A percentile compares a stretch with the other conserved stretches of the same genome.
These are phyloP conservation scores for Dallia pectoralis DNA, from an alignment of 2,797 vertebrate genomes.

Conservation along the genomic window DNA sequence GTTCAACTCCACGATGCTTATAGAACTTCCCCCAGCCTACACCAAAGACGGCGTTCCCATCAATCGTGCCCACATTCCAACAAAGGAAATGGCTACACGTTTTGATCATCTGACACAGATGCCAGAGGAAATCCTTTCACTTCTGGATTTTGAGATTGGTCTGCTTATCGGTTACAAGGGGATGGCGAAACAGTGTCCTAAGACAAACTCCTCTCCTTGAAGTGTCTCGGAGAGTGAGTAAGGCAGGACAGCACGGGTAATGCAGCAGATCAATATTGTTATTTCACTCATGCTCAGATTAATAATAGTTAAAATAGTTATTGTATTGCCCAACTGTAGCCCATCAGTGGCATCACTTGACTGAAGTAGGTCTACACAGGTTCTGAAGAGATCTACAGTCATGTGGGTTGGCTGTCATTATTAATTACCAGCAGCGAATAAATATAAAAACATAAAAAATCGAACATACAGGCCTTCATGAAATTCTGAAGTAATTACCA, in stretches of 20 bases:
- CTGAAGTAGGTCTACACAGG: too few species aligned
- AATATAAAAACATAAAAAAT: too few species aligned
- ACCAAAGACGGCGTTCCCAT: constrained; percentile 21
- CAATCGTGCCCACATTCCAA: constrained; percentile 25
- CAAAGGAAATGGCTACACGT: not conserved
- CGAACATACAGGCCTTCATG: too few species aligned
- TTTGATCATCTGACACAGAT: constrained; percentile 12
- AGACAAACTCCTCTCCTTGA: constrained; percentile 21
- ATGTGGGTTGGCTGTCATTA: too few species aligned
- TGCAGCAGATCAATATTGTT: too few species aligned
- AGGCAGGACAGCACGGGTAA: constrained; percentile 10
- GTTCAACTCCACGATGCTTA: not conserved
- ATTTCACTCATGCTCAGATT: too few species aligned
- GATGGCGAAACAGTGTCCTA: constrained; percentile 30
- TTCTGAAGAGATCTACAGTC: too few species aligned
- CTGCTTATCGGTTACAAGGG: not conserved
- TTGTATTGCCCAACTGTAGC: too few species aligned
- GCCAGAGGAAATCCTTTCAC: not conserved
- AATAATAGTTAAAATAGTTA: too few species aligned
- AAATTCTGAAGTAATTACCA: too few species aligned
- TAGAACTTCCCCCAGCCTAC: not conserved
- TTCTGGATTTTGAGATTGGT: not conserved
- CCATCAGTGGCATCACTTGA: too few species aligned
- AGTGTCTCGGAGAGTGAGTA: not conserved
- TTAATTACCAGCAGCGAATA: too few species aligned